Base-by-base conservation (phyloP, 2,888 invertebrate genomes). In the Scelioninae gen. 1 region DNA sequence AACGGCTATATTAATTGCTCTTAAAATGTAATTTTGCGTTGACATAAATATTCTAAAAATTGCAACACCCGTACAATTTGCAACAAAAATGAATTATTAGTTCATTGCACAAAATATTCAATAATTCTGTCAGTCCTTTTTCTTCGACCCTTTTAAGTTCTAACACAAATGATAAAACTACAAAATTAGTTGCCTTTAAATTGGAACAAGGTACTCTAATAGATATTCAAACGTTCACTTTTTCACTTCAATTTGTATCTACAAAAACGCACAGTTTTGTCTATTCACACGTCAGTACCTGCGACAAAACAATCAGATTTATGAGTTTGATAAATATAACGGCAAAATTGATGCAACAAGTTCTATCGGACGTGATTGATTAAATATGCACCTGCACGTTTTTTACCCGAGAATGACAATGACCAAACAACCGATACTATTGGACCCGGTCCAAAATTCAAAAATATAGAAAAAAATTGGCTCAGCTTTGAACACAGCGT, bases 391-490 rank as follows among this genome's bases (percentile, higher is more conserved):
- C 65, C 53, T 78, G 71, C 49, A 63, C 29, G 55, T 69, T 78
- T 71, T 60, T 77, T 69, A 31, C 6, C 55, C 49, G 56, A 6
- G 31, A 63, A 62, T 49, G 56, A 71, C 71, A 71, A 71, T 79
- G 63, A 79, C 65, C 58, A 71, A 79, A 79, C 71, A 71, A 38
- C 78, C 43, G 55, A 78, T 78, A 78, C 71, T 11, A 58, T 78
- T 78, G 78, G 78, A 63, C 11, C 10, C 1, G 11, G 16, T 72
- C 79, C 79, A 79, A 60, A 72, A 66, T 72, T 38, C 51, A 66
- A 72, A 71, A 79, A 72, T 63, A 65, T 60, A 55, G 34, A 45
- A 66, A 76, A 78, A 78, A 65, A 45, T 71, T 78, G 51, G 56
- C 69, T 62, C 56, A 29, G n/a, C 40, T n/a, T 7, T 38, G 16